phyloP scores from a whole-genome alignment of 2,888 invertebrate genomes.

The Drosophila diplacantha region DNA sequence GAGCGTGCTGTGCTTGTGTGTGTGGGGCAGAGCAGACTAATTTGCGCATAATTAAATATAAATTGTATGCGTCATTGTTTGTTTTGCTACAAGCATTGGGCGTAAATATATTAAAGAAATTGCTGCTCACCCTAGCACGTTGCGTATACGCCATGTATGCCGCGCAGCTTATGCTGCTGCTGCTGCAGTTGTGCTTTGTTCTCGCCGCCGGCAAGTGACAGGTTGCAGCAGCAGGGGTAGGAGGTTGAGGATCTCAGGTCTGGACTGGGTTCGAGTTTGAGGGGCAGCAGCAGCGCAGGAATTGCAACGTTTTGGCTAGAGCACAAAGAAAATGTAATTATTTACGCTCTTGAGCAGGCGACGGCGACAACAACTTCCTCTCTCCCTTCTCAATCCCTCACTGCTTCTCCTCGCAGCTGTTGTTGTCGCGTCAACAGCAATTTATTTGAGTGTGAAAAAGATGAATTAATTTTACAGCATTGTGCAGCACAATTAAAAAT shows the following conservation, averaged over 20 bases:
- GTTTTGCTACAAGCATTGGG: conserved; percentile 69
- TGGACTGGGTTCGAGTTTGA: conserved; percentile 20
- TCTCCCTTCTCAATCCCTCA: not conserved
- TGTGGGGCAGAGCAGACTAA: conserved; percentile 51
- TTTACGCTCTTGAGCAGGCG: conserved; percentile 71
- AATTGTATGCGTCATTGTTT: conserved; percentile 69
- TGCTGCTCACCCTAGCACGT: conserved; percentile 37
- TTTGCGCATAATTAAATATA: conserved; percentile 75
- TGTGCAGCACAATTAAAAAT: conserved; percentile 73
- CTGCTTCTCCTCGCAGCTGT: not conserved
- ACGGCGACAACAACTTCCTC: conserved; percentile 40
- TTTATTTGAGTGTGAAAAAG: conserved; percentile 74
- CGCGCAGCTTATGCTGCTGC: conserved; percentile 35
- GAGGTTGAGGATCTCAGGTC: not conserved
- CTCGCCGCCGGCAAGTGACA: conserved; percentile 51
- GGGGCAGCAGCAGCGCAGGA: conserved; percentile 10
- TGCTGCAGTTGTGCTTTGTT: conserved; percentile 20
- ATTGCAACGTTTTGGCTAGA: conserved; percentile 69
- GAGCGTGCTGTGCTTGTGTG: not conserved
- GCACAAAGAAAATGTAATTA: conserved; percentile 72
- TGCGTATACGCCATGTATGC: conserved; percentile 61
- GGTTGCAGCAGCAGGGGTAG: conserved; percentile 24
- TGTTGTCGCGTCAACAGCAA: conserved; percentile 69
- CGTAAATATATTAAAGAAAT: conserved; percentile 73
- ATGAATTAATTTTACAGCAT: conserved; percentile 74